Conservation (phyloP, 2,888 invertebrate genomes). For the Ochropleura leucogaster region DNA sequence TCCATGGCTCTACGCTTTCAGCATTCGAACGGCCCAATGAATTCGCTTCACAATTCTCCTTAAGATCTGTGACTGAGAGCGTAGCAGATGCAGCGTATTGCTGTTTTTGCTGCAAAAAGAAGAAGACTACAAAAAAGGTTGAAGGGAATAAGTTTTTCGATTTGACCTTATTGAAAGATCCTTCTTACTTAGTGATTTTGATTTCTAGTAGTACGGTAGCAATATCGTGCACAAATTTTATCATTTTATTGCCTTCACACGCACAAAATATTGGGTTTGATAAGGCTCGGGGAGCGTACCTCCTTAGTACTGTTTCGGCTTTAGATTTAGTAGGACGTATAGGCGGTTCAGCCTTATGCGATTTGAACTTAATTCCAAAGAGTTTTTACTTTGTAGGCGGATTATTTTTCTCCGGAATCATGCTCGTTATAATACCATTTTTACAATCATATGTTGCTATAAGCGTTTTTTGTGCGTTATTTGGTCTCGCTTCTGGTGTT, state of each 20-base stretch:
- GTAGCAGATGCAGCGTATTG: conserved; percentile 87
- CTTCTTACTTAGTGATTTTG: conserved; percentile 94
- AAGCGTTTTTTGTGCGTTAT: conserved; percentile 93
- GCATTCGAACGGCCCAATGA: conserved; percentile 94
- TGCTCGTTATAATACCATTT: conserved; percentile 93
- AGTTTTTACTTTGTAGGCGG: conserved; percentile 96
- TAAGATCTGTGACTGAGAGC: conserved; percentile 92
- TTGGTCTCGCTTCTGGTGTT: conserved; percentile 95
- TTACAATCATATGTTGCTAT: conserved; percentile 91
- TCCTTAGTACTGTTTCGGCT: conserved; percentile 95
- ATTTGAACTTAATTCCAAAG: conserved; percentile 94
- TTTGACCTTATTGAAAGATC: conserved; percentile 93
- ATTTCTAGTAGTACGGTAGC: conserved; percentile 96
- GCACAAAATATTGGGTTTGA: conserved; percentile 93
- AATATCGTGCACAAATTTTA: conserved; percentile 96
- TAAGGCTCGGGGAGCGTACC: conserved; percentile 92
- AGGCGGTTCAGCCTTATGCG: conserved; percentile 95
- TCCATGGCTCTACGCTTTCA: conserved; percentile 95
- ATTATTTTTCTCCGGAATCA: conserved; percentile 94
- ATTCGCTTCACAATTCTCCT: conserved; percentile 94
- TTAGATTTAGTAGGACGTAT: conserved; percentile 96
- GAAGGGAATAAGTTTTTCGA: conserved; percentile 93
- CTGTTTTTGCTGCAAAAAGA: conserved; percentile 83
- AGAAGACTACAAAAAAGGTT: conserved; percentile 74
- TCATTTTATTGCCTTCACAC: conserved; percentile 95